Evolutionary conservation across 2,888 invertebrate genomes (phyloP).

Genomic region (Acheta domesticus): DNA sequence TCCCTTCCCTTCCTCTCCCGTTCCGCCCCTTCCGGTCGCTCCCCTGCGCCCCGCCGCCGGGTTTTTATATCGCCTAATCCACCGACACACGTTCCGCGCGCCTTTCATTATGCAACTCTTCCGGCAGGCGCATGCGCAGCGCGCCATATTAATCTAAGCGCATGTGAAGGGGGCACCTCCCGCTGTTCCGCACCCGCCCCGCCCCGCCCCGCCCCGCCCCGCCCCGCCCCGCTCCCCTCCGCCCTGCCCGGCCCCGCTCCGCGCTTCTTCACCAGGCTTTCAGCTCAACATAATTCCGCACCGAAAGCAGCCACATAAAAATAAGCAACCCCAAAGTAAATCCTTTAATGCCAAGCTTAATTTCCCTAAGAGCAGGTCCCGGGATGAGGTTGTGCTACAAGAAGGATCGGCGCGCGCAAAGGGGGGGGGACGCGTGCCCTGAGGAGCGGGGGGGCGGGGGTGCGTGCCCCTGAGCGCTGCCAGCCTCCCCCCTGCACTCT

Average conservation of each 20-base stretch:
- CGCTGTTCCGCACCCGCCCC: neutral
- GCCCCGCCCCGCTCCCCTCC: neutral
- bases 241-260: neutral
- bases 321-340: slow-evolving; percentile 18
- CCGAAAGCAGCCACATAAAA: slow-evolving; percentile 10
- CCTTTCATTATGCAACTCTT: slow-evolving; percentile 18
- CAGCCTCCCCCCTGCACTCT: neutral
- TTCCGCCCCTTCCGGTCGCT: neutral
- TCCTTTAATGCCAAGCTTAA: slow-evolving; percentile 18
- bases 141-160: slow-evolving; percentile 10
- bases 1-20: neutral
- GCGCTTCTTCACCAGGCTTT: neutral
- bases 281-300: slow-evolving; percentile 9
- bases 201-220: neutral
- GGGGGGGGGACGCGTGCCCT: neutral
- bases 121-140: neutral
- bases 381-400: slow-evolving; percentile 18
- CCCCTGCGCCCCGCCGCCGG: neutral
- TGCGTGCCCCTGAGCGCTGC: neutral
- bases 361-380: slow-evolving; percentile 9
- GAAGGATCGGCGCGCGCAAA: neutral
- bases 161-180: neutral
- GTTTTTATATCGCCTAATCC: slow-evolving; percentile 18
- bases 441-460: neutral
- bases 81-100: slow-evolving; percentile 4